Evolutionary conservation across 2,797 vertebrate species (phyloP).

Genomic region (Dryobates pubescens): DNA sequence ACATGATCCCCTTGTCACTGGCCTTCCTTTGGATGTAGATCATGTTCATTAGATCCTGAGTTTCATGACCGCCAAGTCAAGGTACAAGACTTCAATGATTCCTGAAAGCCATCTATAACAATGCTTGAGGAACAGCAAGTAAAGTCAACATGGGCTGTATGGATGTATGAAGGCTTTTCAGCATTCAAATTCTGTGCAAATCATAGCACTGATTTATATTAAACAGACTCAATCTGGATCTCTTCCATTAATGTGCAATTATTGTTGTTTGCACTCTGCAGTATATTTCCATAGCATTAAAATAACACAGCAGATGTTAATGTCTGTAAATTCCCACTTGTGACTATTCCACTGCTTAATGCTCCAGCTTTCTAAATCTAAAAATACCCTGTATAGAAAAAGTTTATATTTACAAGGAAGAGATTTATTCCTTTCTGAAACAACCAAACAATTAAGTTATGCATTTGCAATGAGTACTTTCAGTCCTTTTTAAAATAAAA

Average conservation of each 20-base stretch:
- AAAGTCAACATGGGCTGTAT: neutral
- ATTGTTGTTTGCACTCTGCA: neutral
- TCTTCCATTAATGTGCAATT: neutral
- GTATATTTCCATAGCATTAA: neutral
- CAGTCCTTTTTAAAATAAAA: neutral
- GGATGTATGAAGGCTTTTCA: neutral
- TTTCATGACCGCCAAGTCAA: neutral
- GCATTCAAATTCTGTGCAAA: neutral
- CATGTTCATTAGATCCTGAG: too few species aligned
- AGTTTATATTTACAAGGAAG: neutral
- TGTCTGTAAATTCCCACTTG: neutral
- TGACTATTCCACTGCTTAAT: neutral
- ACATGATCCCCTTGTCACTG: neutral
- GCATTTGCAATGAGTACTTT: neutral
- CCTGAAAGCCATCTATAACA: neutral
- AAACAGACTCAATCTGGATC: neutral
- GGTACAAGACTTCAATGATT: neutral
- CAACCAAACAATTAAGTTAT: neutral
- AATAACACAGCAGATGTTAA: constrained; percentile 16
- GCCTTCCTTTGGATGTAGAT: neutral
- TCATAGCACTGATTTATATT: rapidly evolving
- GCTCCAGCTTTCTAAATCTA: neutral
- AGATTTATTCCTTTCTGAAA: neutral
- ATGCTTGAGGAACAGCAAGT: neutral
- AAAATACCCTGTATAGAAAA: neutral